A percentile compares a stretch with the other conserved stretches of the same genome.
phyloP scores from a whole-genome alignment of 2,113 vertebrate species.

The Polypterus bichir region DNA sequence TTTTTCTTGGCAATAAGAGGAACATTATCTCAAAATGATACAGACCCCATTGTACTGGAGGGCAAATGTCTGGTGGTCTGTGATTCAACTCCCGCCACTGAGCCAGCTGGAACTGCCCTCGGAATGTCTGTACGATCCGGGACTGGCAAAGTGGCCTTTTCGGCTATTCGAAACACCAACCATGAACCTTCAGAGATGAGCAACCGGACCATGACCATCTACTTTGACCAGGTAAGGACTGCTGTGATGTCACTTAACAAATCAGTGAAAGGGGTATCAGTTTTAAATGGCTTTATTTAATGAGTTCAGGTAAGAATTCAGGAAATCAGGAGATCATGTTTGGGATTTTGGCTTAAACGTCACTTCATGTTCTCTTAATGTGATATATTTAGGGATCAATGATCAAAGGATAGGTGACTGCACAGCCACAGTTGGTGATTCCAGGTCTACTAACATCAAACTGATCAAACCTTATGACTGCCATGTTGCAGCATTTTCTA shows the following conservation, averaged over 20 bases:
- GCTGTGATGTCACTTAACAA: not conserved
- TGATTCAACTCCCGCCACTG: constrained; percentile 45
- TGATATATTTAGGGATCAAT: too few species aligned
- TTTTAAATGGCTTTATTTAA: not conserved
- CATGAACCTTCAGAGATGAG: constrained; percentile 61
- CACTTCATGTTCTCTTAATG: too few species aligned
- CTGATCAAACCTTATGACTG: too few species aligned
- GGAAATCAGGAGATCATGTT: too few species aligned
- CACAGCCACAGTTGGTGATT: too few species aligned
- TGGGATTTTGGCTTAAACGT: too few species aligned
- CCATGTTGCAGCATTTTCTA: too few species aligned
- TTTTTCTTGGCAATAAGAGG: too few species aligned
- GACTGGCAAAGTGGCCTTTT: constrained; percentile 48
- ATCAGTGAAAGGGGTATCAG: not conserved
- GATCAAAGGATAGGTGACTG: too few species aligned
- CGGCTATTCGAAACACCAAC: constrained; percentile 55
- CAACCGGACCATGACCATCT: constrained; percentile 61
- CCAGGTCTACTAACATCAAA: too few species aligned
- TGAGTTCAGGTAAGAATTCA: too few species aligned
- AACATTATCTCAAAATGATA: constrained; percentile 43
- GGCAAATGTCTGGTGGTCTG: constrained; percentile 62
- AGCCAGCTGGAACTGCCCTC: constrained; percentile 46
- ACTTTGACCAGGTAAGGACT: constrained; percentile 54
- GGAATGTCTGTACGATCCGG: constrained; percentile 58
- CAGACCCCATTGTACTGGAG: constrained; percentile 54